Conservation (phyloP, 2,113 vertebrate genomes). For the Cisticola juncidis region DNA sequence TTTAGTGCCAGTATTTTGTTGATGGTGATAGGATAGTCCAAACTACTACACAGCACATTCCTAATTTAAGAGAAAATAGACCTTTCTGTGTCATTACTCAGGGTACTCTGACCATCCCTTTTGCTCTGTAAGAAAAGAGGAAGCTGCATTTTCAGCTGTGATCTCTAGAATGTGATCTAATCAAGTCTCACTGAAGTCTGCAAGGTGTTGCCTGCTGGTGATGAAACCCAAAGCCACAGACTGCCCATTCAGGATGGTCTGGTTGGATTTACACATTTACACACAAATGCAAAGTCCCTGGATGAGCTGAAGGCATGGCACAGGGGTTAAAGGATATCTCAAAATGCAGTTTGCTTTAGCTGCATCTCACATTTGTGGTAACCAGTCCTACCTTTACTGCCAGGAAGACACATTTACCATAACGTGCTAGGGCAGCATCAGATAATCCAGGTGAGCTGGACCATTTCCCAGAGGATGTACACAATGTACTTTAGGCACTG, state of each 20-base stretch:
- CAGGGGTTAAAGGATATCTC: background rate
- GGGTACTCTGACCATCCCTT: background rate
- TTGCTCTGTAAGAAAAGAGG: background rate
- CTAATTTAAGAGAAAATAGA: background rate
- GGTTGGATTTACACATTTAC: background rate
- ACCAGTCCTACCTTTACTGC: background rate
- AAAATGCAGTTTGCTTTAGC: background rate
- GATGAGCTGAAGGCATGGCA: background rate
- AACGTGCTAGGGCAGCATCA: background rate
- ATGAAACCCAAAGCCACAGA: background rate
- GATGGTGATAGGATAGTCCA: background rate
- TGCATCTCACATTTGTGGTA: background rate
- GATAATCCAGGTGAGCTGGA: background rate
- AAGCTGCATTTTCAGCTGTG: background rate
- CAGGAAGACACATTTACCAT: background rate
- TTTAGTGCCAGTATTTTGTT: conserved; percentile 4
- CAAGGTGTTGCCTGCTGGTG: background rate
- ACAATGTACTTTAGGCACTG: background rate
- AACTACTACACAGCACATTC: background rate
- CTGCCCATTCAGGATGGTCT: background rate
- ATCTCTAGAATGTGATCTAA: background rate
- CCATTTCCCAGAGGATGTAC: background rate
- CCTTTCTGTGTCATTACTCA: background rate
- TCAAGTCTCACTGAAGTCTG: background rate
- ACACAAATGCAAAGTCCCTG: background rate